These are phyloP conservation scores for Coreius guichenoti DNA, from an alignment of 2,797 vertebrate genomes.

Conservation along the genomic window DNA sequence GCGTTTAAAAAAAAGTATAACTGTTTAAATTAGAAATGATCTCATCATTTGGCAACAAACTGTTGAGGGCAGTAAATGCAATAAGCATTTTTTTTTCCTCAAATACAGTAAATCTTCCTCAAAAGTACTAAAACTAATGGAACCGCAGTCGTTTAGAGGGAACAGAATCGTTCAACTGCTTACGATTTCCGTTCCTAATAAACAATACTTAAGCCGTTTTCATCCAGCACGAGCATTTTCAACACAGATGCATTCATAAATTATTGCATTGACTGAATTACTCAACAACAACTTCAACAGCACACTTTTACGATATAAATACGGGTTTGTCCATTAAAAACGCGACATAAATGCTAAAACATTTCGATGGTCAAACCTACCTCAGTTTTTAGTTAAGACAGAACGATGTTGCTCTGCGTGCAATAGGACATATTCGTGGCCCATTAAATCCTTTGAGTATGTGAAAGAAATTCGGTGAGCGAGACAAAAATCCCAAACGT, in stretches of 20 bases:
- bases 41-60: neutral
- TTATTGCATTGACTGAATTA: neutral
- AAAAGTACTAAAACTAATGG: neutral
- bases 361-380: conserved; percentile 5
- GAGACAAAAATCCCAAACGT: conserved; percentile 38
- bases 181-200: neutral
- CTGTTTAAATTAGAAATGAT: neutral
- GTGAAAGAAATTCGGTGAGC: neutral
- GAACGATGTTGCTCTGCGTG: neutral
- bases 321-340: neutral
- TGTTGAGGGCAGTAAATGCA: neutral
- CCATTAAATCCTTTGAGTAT: conserved; percentile 48
- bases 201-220: neutral
- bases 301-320: neutral
- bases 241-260: neutral
- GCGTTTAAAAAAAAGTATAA: neutral
- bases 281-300: neutral
- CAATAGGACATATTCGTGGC: neutral
- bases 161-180: neutral
- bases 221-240: neutral
- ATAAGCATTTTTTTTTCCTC: neutral
- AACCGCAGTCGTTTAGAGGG: neutral
- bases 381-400: neutral
- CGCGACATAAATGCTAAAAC: neutral
- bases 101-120: neutral